Evolutionary conservation across 1,140 invertebrate genomes (phyloP).

Genomic region (Hylyphantes graminicola): DNA sequence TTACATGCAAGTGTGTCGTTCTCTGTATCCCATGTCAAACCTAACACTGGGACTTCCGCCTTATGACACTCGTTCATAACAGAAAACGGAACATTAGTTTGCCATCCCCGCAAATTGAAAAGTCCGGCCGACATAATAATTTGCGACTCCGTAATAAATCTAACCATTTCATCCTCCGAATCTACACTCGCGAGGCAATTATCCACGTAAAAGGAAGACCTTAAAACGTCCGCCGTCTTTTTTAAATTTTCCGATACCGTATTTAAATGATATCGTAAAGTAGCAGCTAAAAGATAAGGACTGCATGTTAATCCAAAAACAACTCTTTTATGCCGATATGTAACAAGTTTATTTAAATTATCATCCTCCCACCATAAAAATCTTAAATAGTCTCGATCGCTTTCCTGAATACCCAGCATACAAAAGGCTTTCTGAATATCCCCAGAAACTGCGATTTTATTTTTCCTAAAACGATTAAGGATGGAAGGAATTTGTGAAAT

Average conservation of each 20-base stretch:
- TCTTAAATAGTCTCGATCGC: constrained; percentile 34
- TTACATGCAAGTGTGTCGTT: background rate
- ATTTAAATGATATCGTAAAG: constrained; percentile 17
- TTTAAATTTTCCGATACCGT: constrained; percentile 22
- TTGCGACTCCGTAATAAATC: constrained; percentile 21
- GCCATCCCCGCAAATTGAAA: constrained; percentile 29
- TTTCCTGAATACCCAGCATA: background rate
- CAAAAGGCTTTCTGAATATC: constrained; percentile 33
- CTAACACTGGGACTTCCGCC: background rate
- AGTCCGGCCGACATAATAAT: constrained; percentile 5
- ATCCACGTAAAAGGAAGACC: constrained; percentile 31
- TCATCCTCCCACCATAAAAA: constrained; percentile 13
- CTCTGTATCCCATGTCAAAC: background rate
- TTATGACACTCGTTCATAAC: background rate
- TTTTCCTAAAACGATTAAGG: constrained; percentile 19
- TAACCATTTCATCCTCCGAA: background rate
- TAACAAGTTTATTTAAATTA: constrained; percentile 2
- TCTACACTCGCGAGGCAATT: constrained; percentile 36
- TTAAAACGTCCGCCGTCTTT: constrained; percentile 3
- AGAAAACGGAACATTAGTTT: background rate
- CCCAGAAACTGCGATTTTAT: background rate
- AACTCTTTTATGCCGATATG: constrained; percentile 22
- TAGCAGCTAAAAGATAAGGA: constrained; percentile 27
- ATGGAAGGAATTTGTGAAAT: constrained; percentile 29
- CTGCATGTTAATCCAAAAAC: constrained; percentile 31